A percentile compares a stretch with the other conserved stretches of the same genome.
These are phyloP conservation scores for Pseudococcus jackbeardsleyi DNA, from an alignment of 2,888 invertebrate species.

Conservation along the genomic window DNA sequence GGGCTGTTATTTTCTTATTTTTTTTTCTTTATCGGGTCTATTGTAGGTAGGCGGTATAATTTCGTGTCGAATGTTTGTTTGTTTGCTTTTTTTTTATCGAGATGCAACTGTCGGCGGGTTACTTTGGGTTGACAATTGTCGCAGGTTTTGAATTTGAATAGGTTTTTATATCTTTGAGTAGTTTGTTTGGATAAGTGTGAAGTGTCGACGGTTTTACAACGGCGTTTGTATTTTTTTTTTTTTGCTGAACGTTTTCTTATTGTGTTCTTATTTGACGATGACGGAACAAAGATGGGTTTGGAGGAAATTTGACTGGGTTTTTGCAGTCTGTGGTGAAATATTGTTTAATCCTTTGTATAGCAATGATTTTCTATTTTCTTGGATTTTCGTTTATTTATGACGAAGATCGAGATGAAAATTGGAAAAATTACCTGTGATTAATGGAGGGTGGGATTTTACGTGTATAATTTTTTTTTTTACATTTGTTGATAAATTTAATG, in stretches of 20 bases:
- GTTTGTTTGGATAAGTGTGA: constrained; percentile 6
- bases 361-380: too few relatives aligned
- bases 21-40: not conserved
- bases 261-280: not conserved
- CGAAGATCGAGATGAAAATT: too few relatives aligned
- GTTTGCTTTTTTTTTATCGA: not conserved
- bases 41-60: not conserved
- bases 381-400: too few relatives aligned
- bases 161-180: not conserved
- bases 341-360: too few relatives aligned
- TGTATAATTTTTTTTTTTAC: too few relatives aligned
- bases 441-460: too few relatives aligned
- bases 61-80: not conserved
- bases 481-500: too few relatives aligned
- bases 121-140: not conserved
- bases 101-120: not conserved
- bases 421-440: too few relatives aligned
- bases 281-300: too few relatives aligned
- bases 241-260: not conserved
- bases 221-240: constrained; percentile 23
- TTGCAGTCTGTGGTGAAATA: too few relatives aligned
- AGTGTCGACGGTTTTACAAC: not conserved
- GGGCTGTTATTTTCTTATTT: too few relatives aligned
- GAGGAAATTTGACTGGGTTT: not conserved
- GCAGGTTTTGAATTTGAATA: not conserved